These are phyloP conservation scores for Anhinga rufa DNA, from an alignment of 2,113 vertebrate genomes.

Conservation along the genomic window DNA sequence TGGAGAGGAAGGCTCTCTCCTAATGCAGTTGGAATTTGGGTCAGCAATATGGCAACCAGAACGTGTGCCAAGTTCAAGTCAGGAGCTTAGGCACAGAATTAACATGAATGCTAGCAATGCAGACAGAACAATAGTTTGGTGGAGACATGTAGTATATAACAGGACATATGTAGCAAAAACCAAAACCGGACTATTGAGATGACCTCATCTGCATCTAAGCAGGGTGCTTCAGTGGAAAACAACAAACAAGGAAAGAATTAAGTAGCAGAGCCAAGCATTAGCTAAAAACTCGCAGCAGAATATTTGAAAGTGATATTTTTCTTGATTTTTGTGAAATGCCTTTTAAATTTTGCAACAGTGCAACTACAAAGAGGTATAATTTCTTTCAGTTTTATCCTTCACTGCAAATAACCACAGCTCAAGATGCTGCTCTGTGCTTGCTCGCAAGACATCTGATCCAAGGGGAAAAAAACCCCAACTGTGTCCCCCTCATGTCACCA, in stretches of 20 bases:
- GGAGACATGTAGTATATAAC: not conserved
- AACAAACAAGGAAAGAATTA: not conserved
- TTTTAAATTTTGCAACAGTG: not conserved
- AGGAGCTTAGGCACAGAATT: conserved; percentile 12
- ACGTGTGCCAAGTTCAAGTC: not conserved
- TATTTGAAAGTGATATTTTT: not conserved
- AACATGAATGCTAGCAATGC: not conserved
- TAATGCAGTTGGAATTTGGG: not conserved
- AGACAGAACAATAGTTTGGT: not conserved
- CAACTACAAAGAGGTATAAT: not conserved
- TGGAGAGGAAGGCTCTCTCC: not conserved
- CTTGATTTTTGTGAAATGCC: not conserved
- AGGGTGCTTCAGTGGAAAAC: not conserved
- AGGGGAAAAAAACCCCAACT: not conserved
- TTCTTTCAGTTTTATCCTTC: not conserved
- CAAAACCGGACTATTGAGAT: not conserved
- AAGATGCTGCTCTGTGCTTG: not conserved
- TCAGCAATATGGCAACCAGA: not conserved
- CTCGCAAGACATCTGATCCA: not conserved
- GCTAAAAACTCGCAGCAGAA: not conserved
- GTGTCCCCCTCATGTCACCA: not conserved
- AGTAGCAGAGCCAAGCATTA: not conserved
- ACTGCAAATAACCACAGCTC: not conserved
- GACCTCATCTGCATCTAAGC: not conserved
- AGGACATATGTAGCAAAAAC: not conserved